Evolutionary conservation across 2,888 invertebrate genomes (phyloP).

Genomic region (Cremastobaeus sp.): DNA sequence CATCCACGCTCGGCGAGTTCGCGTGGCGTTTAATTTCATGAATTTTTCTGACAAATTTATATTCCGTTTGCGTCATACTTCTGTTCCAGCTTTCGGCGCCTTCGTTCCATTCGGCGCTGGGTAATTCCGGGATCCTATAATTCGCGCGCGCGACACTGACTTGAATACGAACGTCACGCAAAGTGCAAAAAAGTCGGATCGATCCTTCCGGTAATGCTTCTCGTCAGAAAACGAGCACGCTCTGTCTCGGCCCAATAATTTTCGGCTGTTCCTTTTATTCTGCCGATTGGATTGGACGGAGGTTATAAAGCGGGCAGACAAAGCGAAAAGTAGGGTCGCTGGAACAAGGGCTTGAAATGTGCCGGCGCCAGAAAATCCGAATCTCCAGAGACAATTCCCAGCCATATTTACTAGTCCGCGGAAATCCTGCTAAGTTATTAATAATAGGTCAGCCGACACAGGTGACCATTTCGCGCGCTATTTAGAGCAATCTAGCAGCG

Average conservation of each 20-base stretch:
- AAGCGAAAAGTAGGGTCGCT: slow-evolving; percentile 29
- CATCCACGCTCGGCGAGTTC: slow-evolving; percentile 43
- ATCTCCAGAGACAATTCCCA: slow-evolving; percentile 57
- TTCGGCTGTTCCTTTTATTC: slow-evolving; percentile 46
- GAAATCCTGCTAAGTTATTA: slow-evolving; percentile 76
- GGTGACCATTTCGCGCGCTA: slow-evolving; percentile 39
- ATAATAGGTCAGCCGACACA: slow-evolving; percentile 65
- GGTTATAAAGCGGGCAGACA: slow-evolving; percentile 34
- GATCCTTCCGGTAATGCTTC: slow-evolving; percentile 47
- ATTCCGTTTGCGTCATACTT: slow-evolving; percentile 52
- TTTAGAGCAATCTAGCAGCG: too few relatives aligned
- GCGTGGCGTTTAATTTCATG: slow-evolving; percentile 57
- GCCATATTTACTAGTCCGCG: slow-evolving; percentile 71
- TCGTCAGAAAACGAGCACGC: slow-evolving; percentile 7
- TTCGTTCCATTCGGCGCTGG: slow-evolving; percentile 33
- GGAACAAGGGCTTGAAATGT: slow-evolving; percentile 30
- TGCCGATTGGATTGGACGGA: slow-evolving; percentile 40
- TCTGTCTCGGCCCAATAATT: slow-evolving; percentile 35
- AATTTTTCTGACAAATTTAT: slow-evolving; percentile 56
- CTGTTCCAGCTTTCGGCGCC: slow-evolving; percentile 56
- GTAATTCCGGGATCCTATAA: slow-evolving; percentile 51
- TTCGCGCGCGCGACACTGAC: slow-evolving; percentile 44
- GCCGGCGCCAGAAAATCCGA: slow-evolving; percentile 43
- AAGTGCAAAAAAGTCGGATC: slow-evolving; percentile 36
- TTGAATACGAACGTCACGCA: slow-evolving; percentile 48